These are phyloP conservation scores for Rhinichthys osculus DNA, from an alignment of 2,797 vertebrate species.

Conservation along the genomic window DNA sequence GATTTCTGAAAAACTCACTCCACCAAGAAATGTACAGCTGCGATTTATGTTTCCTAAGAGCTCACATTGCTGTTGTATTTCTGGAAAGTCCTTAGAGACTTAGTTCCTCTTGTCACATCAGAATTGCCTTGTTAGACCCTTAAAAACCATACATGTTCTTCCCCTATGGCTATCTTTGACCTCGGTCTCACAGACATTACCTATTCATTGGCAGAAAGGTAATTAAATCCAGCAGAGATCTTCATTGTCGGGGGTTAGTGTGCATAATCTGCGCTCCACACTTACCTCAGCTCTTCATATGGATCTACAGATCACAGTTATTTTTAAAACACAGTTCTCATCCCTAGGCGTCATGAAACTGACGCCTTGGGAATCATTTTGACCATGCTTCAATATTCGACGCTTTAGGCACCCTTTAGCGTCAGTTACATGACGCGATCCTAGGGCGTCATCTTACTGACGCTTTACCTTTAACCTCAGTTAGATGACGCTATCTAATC, in stretches of 20 bases:
- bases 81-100: background rate
- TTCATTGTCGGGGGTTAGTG: background rate
- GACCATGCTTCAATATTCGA: no score
- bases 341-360: no score
- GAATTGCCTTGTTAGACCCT: background rate
- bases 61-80: background rate
- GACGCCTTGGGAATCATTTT: no score
- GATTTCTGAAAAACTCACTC: background rate
- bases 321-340: conserved; percentile 23
- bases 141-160: background rate
- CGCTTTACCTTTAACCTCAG: no score
- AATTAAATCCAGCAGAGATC: background rate
- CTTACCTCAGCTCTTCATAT: conserved; percentile 1
- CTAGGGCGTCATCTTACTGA: no score
- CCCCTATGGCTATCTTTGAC: background rate
- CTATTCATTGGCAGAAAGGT: background rate
- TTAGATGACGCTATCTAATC: no score
- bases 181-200: background rate
- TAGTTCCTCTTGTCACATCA: background rate
- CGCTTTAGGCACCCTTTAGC: no score
- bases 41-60: background rate
- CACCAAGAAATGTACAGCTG: background rate
- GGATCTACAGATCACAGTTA: conserved; percentile 2
- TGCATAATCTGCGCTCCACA: conserved; percentile 21
- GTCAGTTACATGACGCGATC: no score